Base-by-base conservation (phyloP, 2,888 invertebrate species). In the Drosophila anceps region DNA sequence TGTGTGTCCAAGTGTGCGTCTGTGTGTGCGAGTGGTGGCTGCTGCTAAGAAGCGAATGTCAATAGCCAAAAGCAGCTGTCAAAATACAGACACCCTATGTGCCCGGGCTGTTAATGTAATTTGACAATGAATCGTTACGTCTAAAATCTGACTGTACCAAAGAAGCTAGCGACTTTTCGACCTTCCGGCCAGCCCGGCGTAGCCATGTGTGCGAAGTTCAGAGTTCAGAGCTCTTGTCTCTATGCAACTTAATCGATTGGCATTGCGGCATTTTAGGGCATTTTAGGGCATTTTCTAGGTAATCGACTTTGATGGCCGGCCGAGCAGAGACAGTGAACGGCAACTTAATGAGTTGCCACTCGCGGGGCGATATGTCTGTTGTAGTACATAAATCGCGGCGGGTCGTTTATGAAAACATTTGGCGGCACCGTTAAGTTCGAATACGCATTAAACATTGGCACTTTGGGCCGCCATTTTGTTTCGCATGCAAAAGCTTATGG, bases 61-160 rank as follows among this genome's bases (percentile, higher is more conserved):
- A 88, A 88, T 88, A 78, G 60, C 81, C 80, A 87, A 74, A 77
- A 84, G 75, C 84, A 87, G 80, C 87, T 88, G 89, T 84, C 88
- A 84, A 88, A 84, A 83, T 79, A 83, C 79, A 88, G 86, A 88
- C 76, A 68, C 33, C 44, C 51, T 15, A 67, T 41, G 37, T 55
- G 54, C 41, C 54, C 70, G 66, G 69, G 73, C 78, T 82, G 88
- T 74, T 88, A 83, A 84, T 88, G 86, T 86, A 88, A 86, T 88
- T 84, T 86, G 84, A 86, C 84, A 84, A 83, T 88, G 84, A 86
- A 81, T 70, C 81, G 73, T 79, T 71, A 74, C 79, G 67, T 27
- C 71, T 46, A 50, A 65, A 62, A 64, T 57, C 43, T 65, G 62
- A 54, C 66, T 35, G 29, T 29, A 75, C 62, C 37, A 13, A n/a